Evolutionary conservation across 1,140 invertebrate genomes (phyloP), one percentile per base, ranked within the genome.

Genomic region (Thaumetopoea pityocampa): DNA sequence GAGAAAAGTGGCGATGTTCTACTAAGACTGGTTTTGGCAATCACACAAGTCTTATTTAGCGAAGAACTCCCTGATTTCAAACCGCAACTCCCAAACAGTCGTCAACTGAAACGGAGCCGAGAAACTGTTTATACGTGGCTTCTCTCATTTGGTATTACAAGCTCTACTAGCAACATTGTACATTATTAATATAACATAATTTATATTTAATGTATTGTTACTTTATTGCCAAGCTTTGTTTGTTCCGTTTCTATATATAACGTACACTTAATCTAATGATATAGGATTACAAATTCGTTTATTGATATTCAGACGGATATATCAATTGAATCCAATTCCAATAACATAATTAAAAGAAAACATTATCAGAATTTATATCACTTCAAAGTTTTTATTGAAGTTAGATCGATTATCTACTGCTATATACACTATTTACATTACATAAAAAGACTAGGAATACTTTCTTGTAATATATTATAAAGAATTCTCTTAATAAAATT

Each of bases 261-360:
- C 16, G 24, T 36, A 58, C 48, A 45, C 74, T 77, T 77, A 83
- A 24, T 42, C 77, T 83, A 81, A 64, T 83, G 79, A 81, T 83
- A 83, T 80, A 76, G 45, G 59, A 50, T 67, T 79, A 74, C 66
- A 83, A 79, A 79, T 83, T 81, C 74, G 72, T 69, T 69, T 63
- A 71, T 65, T 66, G 71, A 81, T 78, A 79, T 71, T 66, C 49
- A 79, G 67, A 70, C 67, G 69, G 77, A 81, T 56, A 67, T 67
- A 69, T 56, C 64, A 68, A 67, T 77, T 76, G 63, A 74, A 67
- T 72, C 67, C 62, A 77, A 77, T 77, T 74, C 74, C 70, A 64
- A 65, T 67, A 67, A 63, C 64, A 66, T 62, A 51, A 56, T 63
- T 59, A n/a, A n/a, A n/a, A n/a, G 67, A 57, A 56, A 67, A 70